Base-by-base conservation (phyloP, 2,113 vertebrate species). In the Agelaius tricolor region DNA sequence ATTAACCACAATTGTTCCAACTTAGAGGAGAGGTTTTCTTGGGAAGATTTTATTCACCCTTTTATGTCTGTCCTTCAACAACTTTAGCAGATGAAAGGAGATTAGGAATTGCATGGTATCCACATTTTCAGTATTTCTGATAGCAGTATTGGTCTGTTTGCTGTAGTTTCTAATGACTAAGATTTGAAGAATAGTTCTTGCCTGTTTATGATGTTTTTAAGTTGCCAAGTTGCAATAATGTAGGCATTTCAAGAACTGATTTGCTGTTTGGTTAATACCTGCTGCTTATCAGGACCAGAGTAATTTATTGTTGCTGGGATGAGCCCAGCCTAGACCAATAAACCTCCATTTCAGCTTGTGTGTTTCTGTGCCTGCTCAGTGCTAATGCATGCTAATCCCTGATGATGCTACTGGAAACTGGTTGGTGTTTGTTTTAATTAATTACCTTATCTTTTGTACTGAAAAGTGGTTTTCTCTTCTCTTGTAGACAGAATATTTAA, bases 381-480 rank as follows among this genome's bases (percentile, higher is more conserved):
- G 33, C 27, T 72, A 89, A 94, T 87, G 44, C 35, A 85, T 94
- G 91, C 62, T 85, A 87, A 92, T 90, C 83, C 72, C 46, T 46
- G 20, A 37, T 28, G 35, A 83, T 6, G 57, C 26, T 68, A 13
- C 49, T 82, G 74, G 58, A 85, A 90, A 87, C 6, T 2, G 21
- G 54, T 18, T 61, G 61, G 20, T 5, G 27, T 46, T 31, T 47
- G 21, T 43, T 33, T 9, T 7, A 67, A 37, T 39, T 78, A 88
- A 83, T 86, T 82, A 75, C 57, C 75, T 83, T 68, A 37, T 80
- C 63, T 86, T 79, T 76, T 79, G 13, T 49, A 28, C 27, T 13
- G 16, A 63, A 79, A 49, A 7, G n/a, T 33, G 10, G 2, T 27
- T 54, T 49, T n/a, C 5, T 21, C 6, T 5, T 8, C 7, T 71